phyloP scores from a whole-genome alignment of 1,140 invertebrate genomes.

The Drosophila aff. region DNA sequence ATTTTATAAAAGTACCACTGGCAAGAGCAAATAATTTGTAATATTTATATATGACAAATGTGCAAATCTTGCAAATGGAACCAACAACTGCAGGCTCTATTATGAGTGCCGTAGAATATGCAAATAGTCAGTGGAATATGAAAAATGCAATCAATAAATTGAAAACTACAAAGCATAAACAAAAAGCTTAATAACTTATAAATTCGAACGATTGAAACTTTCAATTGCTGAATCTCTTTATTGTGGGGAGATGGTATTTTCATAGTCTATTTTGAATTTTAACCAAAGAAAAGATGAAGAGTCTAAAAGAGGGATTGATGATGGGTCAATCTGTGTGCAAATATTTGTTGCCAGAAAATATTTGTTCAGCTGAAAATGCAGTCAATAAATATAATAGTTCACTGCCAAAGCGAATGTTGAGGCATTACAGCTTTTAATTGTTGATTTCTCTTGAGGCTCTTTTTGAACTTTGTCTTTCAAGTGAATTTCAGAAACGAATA shows the following conservation, averaged over 20 bases:
- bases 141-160: constrained; percentile 25
- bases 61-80: constrained; percentile 11
- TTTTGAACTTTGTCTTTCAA: constrained; percentile 2
- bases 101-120: background rate
- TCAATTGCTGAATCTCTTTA: background rate
- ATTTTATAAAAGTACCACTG: constrained; percentile 9
- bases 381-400: constrained; percentile 20
- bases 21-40: constrained; percentile 1
- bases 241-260: background rate
- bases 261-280: constrained; percentile 5
- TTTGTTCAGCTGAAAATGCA: constrained; percentile 7
- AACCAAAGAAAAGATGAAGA: background rate
- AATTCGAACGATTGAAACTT: constrained; percentile 5
- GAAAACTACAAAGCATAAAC: constrained; percentile 5
- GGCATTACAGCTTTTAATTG: constrained; percentile 1
- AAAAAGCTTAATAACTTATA: constrained; percentile 17
- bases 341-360: constrained; percentile 1
- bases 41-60: constrained; percentile 3
- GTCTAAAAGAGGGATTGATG: background rate
- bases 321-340: constrained; percentile 1
- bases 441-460: background rate
- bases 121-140: constrained; percentile 8
- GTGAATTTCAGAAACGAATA: background rate
- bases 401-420: background rate
- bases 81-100: constrained; percentile 1